A percentile compares a stretch with the other conserved stretches of the same genome.
Conservation (phyloP, 2,113 vertebrate species). For the Thalassoma bifasciatum region DNA sequence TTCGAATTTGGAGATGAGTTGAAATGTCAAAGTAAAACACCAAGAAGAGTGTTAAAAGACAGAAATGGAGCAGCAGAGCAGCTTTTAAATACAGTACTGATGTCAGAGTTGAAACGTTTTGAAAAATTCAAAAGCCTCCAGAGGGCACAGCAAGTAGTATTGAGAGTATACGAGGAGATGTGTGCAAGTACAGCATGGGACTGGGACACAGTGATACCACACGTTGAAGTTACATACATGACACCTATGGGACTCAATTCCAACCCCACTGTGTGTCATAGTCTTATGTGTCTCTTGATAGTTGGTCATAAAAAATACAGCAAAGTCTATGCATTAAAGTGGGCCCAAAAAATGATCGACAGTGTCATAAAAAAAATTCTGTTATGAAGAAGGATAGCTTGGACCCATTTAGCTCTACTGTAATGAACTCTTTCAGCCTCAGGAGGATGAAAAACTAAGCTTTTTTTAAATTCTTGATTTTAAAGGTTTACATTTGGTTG, state of each 20-base stretch:
- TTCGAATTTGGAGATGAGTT: conserved; percentile 19
- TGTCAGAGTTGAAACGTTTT: neutral
- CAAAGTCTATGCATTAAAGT: no score
- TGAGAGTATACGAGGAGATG: neutral
- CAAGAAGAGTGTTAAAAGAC: conserved; percentile 4
- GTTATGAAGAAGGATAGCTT: no score
- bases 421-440: no score
- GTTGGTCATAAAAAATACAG: no score
- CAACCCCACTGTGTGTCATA: no score
- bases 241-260: neutral
- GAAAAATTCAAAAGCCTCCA: neutral
- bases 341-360: no score
- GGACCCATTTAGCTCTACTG: no score
- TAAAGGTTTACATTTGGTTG: no score
- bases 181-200: neutral
- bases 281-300: no score
- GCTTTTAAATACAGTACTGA: conserved; percentile 1
- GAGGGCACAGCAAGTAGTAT: neutral
- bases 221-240: neutral
- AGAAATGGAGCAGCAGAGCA: conserved; percentile 3
- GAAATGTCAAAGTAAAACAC: conserved; percentile 39
- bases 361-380: no score
- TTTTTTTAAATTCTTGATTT: neutral
- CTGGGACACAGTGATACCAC: neutral
- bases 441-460: neutral